Base-by-base conservation (phyloP, 1,140 invertebrate species). In the Andrena cerasifolii region DNA sequence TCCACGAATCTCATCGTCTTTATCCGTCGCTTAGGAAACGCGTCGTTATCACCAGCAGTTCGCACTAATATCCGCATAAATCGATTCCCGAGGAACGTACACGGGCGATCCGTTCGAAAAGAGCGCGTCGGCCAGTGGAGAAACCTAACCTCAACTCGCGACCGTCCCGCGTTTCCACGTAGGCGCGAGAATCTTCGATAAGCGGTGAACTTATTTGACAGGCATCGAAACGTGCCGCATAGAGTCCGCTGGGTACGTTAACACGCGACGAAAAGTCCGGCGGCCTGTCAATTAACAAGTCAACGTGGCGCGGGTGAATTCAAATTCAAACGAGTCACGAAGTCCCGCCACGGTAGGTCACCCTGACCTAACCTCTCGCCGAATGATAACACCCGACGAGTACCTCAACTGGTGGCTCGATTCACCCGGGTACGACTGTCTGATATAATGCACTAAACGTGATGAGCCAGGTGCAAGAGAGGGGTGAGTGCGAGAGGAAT, bases 301-400 rank as follows among this genome's bases (percentile, higher is more conserved):
- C 21, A 28, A 40, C 5, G 47, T 49, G 70, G 53, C 58, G 72
- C 62, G 79, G n/a, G 47, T 45, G 53, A 68, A 72, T 79, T 85
- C 63, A 79, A 88, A 89, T 89, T 87, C 84, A 87, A 87, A 87
- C 80, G 16, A 63, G 77, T 43, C 67, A 59, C 66, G 78, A 54
- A 66, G 73, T 78, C 85, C 82, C 87, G 85, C 81, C 78, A 85
- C 80, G 82, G 83, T 80, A 83, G 78, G 54, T 85, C 83, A 66
- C 73, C 72, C 66, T 78, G 87, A 91, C 90, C 90, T 90, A 91
- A 90, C 90, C 90, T 91, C 87, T 84, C 82, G 82, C 28, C 62
- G 45, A 51, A 40, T 54, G 33, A 70, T 54, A 72, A 80, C 72
- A 82, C 75, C 74, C 85, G 76, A 68, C 83, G 76, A 86, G 78